Conservation (phyloP, 1,140 invertebrate genomes). For the Brachionus asplanchnoidis region DNA sequence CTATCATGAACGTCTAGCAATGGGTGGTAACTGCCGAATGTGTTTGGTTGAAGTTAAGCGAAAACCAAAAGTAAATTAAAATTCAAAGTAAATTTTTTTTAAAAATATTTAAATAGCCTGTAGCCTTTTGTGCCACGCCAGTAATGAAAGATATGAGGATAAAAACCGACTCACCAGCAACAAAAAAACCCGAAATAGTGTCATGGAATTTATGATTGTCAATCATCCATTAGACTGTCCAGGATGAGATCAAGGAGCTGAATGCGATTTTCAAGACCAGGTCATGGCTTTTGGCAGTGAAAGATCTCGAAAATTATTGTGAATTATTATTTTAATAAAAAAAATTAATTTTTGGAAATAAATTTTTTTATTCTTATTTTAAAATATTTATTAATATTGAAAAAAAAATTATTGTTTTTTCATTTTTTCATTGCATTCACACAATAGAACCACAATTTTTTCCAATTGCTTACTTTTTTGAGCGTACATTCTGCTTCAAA, state of each 20-base stretch:
- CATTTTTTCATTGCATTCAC: too few species aligned
- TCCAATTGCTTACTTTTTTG: too few species aligned
- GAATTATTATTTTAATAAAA: too few species aligned
- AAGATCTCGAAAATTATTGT: too few species aligned
- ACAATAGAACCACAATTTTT: too few species aligned
- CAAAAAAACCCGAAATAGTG: slow-evolving; percentile 78
- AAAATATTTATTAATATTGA: too few species aligned
- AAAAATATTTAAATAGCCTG: slow-evolving; percentile 65
- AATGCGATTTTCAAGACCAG: slow-evolving; percentile 95
- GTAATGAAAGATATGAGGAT: slow-evolving; percentile 96
- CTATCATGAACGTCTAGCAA: slow-evolving; percentile 93
- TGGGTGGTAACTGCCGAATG: slow-evolving; percentile 95
- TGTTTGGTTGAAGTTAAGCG: slow-evolving; percentile 99
- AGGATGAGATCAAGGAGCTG: slow-evolving; percentile 98
- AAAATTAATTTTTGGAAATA: too few species aligned
- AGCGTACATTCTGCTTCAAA: too few species aligned
- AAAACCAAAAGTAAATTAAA: slow-evolving; percentile 66
- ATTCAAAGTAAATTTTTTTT: slow-evolving; percentile 53
- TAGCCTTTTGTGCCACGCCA: slow-evolving; percentile 99
- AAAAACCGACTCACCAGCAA: slow-evolving; percentile 93
- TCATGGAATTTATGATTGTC: slow-evolving; percentile 97
- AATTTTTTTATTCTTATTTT: too few species aligned
- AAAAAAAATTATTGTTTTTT: too few species aligned
- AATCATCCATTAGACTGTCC: slow-evolving; percentile 99
- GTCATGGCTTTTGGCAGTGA: slow-evolving; percentile 99